Conservation (phyloP, 2,888 invertebrate species). For the Norana najaformis region DNA sequence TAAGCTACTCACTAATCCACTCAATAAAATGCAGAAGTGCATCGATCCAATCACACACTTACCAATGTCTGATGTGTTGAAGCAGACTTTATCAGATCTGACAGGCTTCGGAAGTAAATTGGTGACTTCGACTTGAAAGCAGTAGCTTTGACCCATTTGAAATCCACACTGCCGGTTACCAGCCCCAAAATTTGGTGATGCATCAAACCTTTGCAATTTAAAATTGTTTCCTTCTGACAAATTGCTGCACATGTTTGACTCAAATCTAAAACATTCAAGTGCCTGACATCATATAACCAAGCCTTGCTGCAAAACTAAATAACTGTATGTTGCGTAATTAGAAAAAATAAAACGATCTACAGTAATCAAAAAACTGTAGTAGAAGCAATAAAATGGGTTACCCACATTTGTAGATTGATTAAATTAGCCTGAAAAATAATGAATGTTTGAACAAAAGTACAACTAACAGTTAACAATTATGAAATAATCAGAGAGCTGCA, state of each 20-base stretch:
- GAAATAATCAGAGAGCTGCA: neutral
- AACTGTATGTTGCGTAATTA: neutral
- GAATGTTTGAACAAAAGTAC: neutral
- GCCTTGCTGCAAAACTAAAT: neutral
- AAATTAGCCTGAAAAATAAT: neutral
- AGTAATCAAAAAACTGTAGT: neutral
- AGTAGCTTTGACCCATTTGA: slow-evolving; percentile 17
- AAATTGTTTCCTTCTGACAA: neutral
- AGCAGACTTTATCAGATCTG: neutral
- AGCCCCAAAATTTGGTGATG: neutral
- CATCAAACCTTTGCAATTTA: neutral
- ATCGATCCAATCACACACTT: neutral
- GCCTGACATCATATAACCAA: neutral
- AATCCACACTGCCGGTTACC: neutral
- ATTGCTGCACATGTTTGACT: neutral
- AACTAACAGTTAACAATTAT: neutral
- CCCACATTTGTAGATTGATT: neutral
- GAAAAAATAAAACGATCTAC: neutral
- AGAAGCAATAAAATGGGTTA: neutral
- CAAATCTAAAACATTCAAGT: neutral
- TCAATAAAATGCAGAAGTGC: neutral
- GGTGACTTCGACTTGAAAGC: slow-evolving; percentile 10
- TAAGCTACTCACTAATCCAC: neutral
- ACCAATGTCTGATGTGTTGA: slow-evolving; percentile 19
- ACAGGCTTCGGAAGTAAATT: neutral